Evolutionary conservation across 2,113 vertebrate species (phyloP), one percentile per base, ranked within the genome.

Genomic region (Tachycineta bicolor): DNA sequence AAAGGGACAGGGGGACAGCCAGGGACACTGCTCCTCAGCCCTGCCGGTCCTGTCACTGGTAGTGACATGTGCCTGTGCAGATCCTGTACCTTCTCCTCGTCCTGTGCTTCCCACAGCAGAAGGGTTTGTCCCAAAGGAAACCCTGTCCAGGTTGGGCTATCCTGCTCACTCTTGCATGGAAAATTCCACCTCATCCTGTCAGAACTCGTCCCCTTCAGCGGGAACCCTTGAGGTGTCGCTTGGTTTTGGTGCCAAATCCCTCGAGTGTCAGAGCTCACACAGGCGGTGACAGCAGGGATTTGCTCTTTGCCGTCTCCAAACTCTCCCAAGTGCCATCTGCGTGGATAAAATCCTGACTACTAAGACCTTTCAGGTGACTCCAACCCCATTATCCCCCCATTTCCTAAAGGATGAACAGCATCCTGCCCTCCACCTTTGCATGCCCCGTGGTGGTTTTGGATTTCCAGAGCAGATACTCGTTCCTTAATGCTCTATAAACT

Each of bases 101-200:
- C 97, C 93, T 94, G 94, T 97, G 97, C 97, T 97, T 96, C 97
- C 97, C 91, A 81, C 90, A 93, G 96, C 90, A 97, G 97, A 97
- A 97, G 98, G 98, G 91, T 37, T 37, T 37, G 37, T 37, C 37
- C 37, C 37, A 37, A 37, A 94, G 96, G 87, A 86, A 37, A 37
- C 37, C 37, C 37, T 37, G 95, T 90, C 96, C 97, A 98, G 97
- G 97, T 95, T 98, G 97, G 98, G 94, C 88, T 96, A 9, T 96
- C 90, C 97, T 97, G 96, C 96, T 98, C 95, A 46, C 18, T 97
- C 94, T 95, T 96, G 96, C 95, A 64, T 97, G 97, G 94, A 80
- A 96, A 96, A 96, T 77, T 84, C 92, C 77, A 29, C 92, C 74
- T 96, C 89, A 92, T 96, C 94, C 96, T 71, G 89, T 97, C 81